These are phyloP conservation scores for Melanostoma mellinum DNA, from an alignment of 2,888 invertebrate genomes.

Conservation along the genomic window DNA sequence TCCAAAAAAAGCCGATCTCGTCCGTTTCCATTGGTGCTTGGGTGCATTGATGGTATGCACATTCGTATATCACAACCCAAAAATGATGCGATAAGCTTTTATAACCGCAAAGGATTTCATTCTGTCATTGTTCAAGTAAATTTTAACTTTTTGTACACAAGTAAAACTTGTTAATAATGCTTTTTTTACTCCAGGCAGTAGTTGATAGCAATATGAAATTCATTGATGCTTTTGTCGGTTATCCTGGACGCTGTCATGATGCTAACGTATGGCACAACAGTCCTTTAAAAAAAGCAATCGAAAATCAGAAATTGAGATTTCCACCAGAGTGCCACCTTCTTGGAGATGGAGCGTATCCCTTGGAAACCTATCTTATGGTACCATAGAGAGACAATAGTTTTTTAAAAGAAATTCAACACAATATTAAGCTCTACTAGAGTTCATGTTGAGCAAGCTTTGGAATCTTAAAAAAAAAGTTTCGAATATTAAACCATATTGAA, in stretches of 20 bases:
- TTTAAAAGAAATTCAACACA: slow-evolving; percentile 48
- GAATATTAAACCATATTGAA: slow-evolving; percentile 54
- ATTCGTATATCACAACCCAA: too few species aligned
- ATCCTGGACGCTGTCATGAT: not conserved
- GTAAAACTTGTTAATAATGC: too few species aligned
- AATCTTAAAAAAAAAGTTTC: slow-evolving; percentile 55
- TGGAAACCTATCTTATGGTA: slow-evolving; percentile 56
- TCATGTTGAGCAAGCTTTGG: slow-evolving; percentile 63
- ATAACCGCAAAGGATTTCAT: not conserved
- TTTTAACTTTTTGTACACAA: not conserved
- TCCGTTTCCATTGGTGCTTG: slow-evolving; percentile 11
- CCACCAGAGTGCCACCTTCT: slow-evolving; percentile 45
- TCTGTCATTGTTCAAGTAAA: slow-evolving; percentile 48
- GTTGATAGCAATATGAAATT: slow-evolving; percentile 40
- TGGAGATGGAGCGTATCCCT: slow-evolving; percentile 58
- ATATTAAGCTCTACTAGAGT: slow-evolving; percentile 57
- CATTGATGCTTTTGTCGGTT: not conserved
- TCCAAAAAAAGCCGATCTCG: slow-evolving; percentile 18
- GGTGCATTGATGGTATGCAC: too few species aligned
- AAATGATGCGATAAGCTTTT: too few species aligned
- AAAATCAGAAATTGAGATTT: not conserved
- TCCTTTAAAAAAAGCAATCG: not conserved
- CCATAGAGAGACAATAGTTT: slow-evolving; percentile 57
- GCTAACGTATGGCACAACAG: slow-evolving; percentile 44
- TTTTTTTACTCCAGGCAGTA: too few species aligned